Conservation (phyloP, 2,113 vertebrate species). For the Pagrus major region DNA sequence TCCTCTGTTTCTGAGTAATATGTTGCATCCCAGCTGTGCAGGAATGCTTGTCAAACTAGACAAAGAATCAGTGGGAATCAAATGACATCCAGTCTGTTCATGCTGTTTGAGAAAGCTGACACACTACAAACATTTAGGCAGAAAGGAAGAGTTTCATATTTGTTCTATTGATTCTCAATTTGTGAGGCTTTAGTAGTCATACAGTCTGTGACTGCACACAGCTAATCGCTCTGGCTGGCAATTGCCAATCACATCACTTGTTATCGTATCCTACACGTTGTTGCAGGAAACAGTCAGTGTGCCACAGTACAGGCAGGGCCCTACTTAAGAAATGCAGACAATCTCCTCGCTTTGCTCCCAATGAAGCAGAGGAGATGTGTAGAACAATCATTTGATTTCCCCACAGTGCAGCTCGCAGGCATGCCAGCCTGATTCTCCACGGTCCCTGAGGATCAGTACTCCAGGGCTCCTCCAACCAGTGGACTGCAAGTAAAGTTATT, state of each 20-base stretch:
- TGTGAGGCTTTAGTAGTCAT: constrained; percentile 55
- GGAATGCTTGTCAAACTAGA: constrained; percentile 6
- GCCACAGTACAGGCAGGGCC: constrained; percentile 10
- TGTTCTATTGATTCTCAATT: constrained; percentile 58
- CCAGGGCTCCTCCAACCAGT: constrained; percentile 36
- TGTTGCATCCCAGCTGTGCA: constrained; percentile 16
- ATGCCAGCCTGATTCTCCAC: constrained; percentile 55
- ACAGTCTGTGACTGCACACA: not conserved
- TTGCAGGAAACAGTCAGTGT: constrained; percentile 18
- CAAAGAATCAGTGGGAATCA: constrained; percentile 42
- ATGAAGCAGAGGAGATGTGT: constrained; percentile 47
- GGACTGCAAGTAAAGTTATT: constrained; percentile 29
- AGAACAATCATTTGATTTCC: constrained; percentile 69
- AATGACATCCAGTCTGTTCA: constrained; percentile 23
- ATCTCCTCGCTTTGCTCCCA: constrained; percentile 36
- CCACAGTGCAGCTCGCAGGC: constrained; percentile 46
- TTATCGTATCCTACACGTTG: constrained; percentile 33
- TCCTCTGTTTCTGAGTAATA: constrained; percentile 25
- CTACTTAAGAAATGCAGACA: constrained; percentile 25
- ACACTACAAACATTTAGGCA: constrained; percentile 33
- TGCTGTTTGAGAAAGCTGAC: constrained; percentile 26
- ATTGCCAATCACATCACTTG: constrained; percentile 55
- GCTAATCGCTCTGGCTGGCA: constrained; percentile 40
- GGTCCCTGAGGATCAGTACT: constrained; percentile 43
- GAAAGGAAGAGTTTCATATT: constrained; percentile 46